A percentile compares a stretch with the other conserved stretches of the same genome.
Conservation (phyloP, 2,113 vertebrate genomes). For the Marmota flaviventris region DNA sequence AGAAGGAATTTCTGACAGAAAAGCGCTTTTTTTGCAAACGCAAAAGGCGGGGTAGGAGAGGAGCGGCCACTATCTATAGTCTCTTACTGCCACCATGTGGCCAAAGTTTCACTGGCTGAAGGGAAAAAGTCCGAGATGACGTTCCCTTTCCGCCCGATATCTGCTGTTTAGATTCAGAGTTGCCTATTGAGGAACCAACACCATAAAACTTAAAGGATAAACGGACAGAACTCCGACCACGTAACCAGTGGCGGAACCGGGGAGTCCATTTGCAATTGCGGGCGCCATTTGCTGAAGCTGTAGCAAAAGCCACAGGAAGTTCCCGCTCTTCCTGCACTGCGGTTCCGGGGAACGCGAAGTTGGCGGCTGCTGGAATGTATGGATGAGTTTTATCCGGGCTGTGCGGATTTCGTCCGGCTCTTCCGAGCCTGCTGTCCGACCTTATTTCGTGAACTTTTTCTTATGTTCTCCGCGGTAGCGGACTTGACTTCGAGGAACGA, state of each 20-base stretch:
- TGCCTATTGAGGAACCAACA: no score
- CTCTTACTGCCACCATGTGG: slow-evolving; percentile 41
- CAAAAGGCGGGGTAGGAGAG: not conserved
- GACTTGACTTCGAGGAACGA: not conserved
- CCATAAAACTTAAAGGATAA: not conserved
- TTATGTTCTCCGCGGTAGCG: not conserved
- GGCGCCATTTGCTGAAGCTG: not conserved
- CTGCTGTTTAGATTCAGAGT: not conserved
- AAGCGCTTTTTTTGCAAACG: not conserved
- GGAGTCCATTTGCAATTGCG: not conserved
- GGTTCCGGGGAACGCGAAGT: not conserved
- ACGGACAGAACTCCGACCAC: fast-evolving
- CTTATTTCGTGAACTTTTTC: not conserved
- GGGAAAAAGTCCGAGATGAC: fast-evolving
- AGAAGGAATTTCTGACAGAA: not conserved
- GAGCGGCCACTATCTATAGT: fast-evolving
- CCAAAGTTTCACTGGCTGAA: not conserved
- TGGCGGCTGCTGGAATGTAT: not conserved
- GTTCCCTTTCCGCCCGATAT: not conserved
- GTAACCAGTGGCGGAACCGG: not conserved
- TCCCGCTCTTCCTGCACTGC: not conserved
- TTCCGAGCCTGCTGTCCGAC: fast-evolving
- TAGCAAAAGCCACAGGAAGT: not conserved
- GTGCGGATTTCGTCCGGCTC: fast-evolving
- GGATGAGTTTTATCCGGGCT: fast-evolving